Evolutionary conservation across 2,888 invertebrate species (phyloP), one percentile per base, ranked within the genome.

Genomic region (Lycaena phlaeas): DNA sequence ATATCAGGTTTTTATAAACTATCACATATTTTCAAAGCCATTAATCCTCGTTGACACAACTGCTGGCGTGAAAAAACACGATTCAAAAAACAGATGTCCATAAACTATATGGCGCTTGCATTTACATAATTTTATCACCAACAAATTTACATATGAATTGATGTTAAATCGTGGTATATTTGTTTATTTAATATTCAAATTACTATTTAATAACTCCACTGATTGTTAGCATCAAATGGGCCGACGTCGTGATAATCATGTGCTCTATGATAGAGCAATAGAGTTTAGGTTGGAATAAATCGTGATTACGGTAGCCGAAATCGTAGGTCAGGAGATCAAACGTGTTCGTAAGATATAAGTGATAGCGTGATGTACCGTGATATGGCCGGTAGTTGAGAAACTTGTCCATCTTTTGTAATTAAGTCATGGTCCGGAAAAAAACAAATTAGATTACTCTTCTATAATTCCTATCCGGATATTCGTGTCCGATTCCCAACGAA

Each of bases 271-370:
- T 2, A n/a, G 31, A 31, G 14, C 7, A 4, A 9, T 48, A 52
- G 57, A 10, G 45, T 41, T 46, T 57, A 53, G 31, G 42, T 38
- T 41, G 31, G 46, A 51, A 62, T 62, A 68, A 69, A 65, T 77
- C 78, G 78, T 81, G 81, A 62, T 64, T 66, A 79, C 82, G 63
- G 82, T 81, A 84, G 82, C 82, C 72, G 64, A 81, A 77, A 72
- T 71, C 68, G 68, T 64, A 77, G 82, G 82, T 82, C 82, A 77
- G 59, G 64, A 76, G 82, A 75, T 79, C 81, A 79, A 69, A 50
- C 76, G 72, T 75, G 81, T 78, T 78, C 71, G 62, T 74, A 77
- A 78, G 79, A 81, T 81, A 77, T 73, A 68, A 68, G 63, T 73
- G 73, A 77, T 77, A 66, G 67, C 67, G 67, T 73, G 79, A 77